Evolutionary conservation across 1,140 invertebrate species (phyloP).

Genomic region (Apocrypta bakeri): DNA sequence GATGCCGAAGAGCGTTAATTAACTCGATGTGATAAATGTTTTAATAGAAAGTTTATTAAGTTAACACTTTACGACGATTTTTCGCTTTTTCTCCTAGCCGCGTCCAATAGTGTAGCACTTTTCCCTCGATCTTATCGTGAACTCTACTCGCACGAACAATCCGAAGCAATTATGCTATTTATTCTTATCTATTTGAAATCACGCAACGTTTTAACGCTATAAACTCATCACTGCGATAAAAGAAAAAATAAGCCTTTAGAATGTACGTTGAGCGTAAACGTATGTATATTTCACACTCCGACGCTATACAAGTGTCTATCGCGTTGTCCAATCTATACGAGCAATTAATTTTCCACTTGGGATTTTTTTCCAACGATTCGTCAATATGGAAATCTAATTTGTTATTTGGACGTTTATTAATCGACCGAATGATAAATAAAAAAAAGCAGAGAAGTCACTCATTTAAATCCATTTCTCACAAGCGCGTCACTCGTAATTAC

Average conservation of each 20-base stretch:
- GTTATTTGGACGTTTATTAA: not conserved
- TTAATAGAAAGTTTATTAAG: too few relatives aligned
- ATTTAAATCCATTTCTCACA: not conserved
- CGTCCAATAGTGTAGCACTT: not conserved
- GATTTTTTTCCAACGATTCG: too few relatives aligned
- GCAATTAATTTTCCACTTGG: conserved; percentile 1
- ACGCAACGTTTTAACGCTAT: conserved; percentile 34
- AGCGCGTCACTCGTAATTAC: conserved; percentile 1
- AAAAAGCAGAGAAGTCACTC: not conserved
- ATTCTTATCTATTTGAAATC: conserved; percentile 6
- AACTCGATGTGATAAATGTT: too few relatives aligned
- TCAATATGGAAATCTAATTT: not conserved
- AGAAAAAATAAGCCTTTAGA: conserved; percentile 23
- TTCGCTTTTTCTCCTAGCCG: too few relatives aligned
- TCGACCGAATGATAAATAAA: not conserved
- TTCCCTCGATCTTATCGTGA: not conserved
- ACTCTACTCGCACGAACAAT: conserved; percentile 9
- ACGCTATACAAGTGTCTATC: conserved; percentile 23
- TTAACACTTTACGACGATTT: too few relatives aligned
- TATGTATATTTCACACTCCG: conserved; percentile 30
- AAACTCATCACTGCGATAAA: conserved; percentile 9
- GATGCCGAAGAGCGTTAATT: too few relatives aligned
- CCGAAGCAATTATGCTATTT: conserved; percentile 28
- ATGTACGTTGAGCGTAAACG: not conserved
- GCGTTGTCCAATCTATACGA: conserved; percentile 3